Percentiles rank a stretch among this genome's conserved stretches.
Conservation (phyloP, 2,888 invertebrate species). For the Hypercompe scribonia region DNA sequence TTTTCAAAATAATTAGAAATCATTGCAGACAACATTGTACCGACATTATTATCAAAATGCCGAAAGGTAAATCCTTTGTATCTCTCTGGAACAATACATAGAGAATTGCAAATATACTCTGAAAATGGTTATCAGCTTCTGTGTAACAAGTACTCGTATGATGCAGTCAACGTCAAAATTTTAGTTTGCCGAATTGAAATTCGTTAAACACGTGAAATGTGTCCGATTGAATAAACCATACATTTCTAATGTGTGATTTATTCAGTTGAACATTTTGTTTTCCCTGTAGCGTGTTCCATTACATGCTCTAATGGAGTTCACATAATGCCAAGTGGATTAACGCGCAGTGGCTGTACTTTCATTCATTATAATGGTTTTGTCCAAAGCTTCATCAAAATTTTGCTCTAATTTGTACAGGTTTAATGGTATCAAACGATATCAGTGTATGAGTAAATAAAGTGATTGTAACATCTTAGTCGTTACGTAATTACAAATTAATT, state of each 20-base stretch:
- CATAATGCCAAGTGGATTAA: slow-evolving; percentile 55
- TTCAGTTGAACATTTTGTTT: slow-evolving; percentile 54
- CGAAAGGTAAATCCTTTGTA: slow-evolving; percentile 11
- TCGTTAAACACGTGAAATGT: slow-evolving; percentile 14
- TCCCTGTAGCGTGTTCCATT: slow-evolving; percentile 48
- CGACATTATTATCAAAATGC: slow-evolving; percentile 1
- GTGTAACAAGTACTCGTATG: slow-evolving; percentile 9
- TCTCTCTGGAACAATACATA: slow-evolving; percentile 9
- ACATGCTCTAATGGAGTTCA: slow-evolving; percentile 55
- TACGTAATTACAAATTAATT: background rate
- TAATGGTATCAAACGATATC: slow-evolving; percentile 33
- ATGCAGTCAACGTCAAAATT: slow-evolving; percentile 15
- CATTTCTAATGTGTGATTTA: slow-evolving; percentile 38
- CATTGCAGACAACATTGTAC: background rate
- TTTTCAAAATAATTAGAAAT: background rate
- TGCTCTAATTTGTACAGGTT: slow-evolving; percentile 52
- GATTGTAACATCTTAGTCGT: background rate
- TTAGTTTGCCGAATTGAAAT: slow-evolving; percentile 33
- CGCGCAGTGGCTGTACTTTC: slow-evolving; percentile 46
- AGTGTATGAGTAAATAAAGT: slow-evolving; percentile 21
- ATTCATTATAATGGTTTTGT: slow-evolving; percentile 62
- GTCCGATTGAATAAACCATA: background rate
- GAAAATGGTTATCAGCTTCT: slow-evolving; percentile 20
- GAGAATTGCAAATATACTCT: slow-evolving; percentile 24
- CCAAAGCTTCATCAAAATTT: slow-evolving; percentile 55